Evolutionary conservation across 2,797 vertebrate genomes (phyloP), one percentile per base, ranked within the genome.

Genomic region (Schizopygopsis pylzovi): DNA sequence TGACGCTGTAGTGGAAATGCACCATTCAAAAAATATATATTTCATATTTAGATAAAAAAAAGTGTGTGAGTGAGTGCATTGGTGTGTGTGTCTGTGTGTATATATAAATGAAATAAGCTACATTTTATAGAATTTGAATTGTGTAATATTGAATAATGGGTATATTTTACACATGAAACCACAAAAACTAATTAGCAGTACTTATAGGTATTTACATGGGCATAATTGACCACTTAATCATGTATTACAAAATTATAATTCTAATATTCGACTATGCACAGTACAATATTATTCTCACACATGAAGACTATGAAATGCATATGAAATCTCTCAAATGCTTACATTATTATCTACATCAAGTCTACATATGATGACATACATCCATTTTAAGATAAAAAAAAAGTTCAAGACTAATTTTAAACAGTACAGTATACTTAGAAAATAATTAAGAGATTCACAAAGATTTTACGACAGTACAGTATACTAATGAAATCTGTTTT

Each of bases 351-450:
- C 16, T 68, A 78, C 73, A 84, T 45, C 5, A 39, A 6, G 13
- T 80, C 79, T 72, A 73, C 43, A n/a, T 18, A 65, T 61, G 10
- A 72, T 59, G 2, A 33, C 28, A 33, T 33, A 33, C 28, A 76
- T 47, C 47, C 37, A 78, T 78, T 78, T 59, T 2, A 61, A 61
- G 22, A 43, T n/a, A 15, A 0, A 12, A 28, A 39, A 15, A 39
- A 15, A 56, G 45, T 25, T 52, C 25, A 65, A 43, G 13, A 79
- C 13, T 61, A 8, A 0, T 49, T 81, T 63, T 33, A 47, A 47
- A 87, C 68, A 86, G 47, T 83, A 89, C 85, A 89, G 86, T 86
- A 87, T 59, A 80, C 11, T 25, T 70, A 72, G 4, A 41, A 79
- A 68, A 18, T 11, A 75, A 79, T 67, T 3, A 47, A 72, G 28